Percentiles rank a stretch among this genome's conserved stretches.
phyloP scores from a whole-genome alignment of 1,140 invertebrate genomes.

The Condylostylus longicornis region DNA sequence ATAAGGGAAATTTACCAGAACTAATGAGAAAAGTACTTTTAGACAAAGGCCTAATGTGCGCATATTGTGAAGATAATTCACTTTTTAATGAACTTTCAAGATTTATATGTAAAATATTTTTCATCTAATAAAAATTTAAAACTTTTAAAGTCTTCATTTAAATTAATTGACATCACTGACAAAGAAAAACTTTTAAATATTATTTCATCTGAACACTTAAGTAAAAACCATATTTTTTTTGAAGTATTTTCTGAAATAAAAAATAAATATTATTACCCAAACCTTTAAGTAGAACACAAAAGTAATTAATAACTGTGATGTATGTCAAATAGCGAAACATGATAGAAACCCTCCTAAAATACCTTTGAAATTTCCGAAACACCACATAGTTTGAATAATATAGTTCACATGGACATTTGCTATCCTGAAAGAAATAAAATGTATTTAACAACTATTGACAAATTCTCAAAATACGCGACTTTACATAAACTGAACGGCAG shows the following conservation, averaged over 20 bases:
- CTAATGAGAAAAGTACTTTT: slow-evolving; percentile 1
- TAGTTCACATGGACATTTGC: too few relatives aligned
- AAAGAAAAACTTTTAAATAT: not conserved
- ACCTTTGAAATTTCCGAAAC: slow-evolving; percentile 4
- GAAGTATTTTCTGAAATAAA: slow-evolving; percentile 10
- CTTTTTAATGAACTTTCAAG: slow-evolving; percentile 6
- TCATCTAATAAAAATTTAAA: slow-evolving; percentile 3
- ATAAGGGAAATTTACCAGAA: not conserved
- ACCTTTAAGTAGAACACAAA: slow-evolving; percentile 10
- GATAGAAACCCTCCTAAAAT: slow-evolving; percentile 11
- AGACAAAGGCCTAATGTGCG: slow-evolving; percentile 1
- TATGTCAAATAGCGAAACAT: slow-evolving; percentile 10
- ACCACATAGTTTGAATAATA: too few relatives aligned
- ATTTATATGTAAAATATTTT: slow-evolving; percentile 2
- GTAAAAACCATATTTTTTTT: slow-evolving; percentile 11
- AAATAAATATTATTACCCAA: slow-evolving; percentile 11
- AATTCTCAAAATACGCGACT: too few relatives aligned
- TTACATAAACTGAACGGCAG: too few relatives aligned
- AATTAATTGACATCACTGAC: slow-evolving; percentile 1
- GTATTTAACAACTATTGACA: too few relatives aligned
- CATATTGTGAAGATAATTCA: not conserved
- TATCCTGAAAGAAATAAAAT: too few relatives aligned
- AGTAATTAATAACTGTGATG: slow-evolving; percentile 11
- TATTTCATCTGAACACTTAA: slow-evolving; percentile 2
- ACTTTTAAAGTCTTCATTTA: too few relatives aligned